Evolutionary conservation across 2,888 invertebrate species (phyloP).

Genomic region (Panzeria rudis): DNA sequence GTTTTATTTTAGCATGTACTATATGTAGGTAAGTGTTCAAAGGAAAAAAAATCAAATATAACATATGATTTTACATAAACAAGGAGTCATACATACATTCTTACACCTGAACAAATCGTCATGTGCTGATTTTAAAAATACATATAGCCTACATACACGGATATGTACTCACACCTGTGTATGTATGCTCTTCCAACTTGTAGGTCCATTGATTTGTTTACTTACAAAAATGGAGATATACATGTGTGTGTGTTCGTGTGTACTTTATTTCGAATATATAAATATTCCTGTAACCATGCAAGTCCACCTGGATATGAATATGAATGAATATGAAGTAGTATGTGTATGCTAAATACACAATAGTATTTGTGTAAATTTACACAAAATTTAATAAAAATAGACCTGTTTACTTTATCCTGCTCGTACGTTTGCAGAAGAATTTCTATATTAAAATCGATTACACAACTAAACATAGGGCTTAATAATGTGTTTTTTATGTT

Average conservation of each 20-base stretch:
- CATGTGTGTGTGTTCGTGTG: not conserved
- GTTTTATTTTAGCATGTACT: not conserved
- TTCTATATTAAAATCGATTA: slow-evolving; percentile 32
- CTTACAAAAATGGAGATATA: not conserved
- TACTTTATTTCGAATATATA: not conserved
- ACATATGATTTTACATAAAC: slow-evolving; percentile 4
- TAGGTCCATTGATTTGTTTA: not conserved
- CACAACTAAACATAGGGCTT: slow-evolving; percentile 27
- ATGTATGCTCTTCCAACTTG: not conserved
- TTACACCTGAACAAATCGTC: slow-evolving; percentile 10
- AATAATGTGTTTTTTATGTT: not conserved
- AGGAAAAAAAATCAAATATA: not conserved
- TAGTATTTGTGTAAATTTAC: slow-evolving; percentile 19
- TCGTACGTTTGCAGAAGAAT: not conserved
- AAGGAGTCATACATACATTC: not conserved
- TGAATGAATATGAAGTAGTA: slow-evolving; percentile 15
- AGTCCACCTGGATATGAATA: slow-evolving; percentile 38
- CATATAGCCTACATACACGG: not conserved
- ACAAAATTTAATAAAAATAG: slow-evolving; percentile 45
- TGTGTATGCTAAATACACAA: not conserved
- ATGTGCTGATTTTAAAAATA: slow-evolving; percentile 7
- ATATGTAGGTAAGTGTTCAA: not conserved
- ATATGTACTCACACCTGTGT: not conserved
- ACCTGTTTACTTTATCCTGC: not conserved
- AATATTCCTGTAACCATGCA: not conserved